These are phyloP conservation scores for Pogoniulus pusillus DNA, from an alignment of 2,797 vertebrate genomes.

Conservation along the genomic window DNA sequence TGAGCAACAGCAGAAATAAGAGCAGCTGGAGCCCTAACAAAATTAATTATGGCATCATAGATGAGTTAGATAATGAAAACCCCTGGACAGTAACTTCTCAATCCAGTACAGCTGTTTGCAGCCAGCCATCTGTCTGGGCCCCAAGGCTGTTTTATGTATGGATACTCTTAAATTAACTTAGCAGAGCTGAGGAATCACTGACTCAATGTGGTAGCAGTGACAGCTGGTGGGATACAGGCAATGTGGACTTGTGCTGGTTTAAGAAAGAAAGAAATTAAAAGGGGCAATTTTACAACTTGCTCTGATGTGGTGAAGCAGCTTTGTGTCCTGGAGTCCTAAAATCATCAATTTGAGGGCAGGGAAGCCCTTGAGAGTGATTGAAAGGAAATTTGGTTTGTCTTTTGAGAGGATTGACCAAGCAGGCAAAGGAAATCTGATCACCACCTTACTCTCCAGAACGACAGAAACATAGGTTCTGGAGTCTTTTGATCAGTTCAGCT, in stretches of 20 bases:
- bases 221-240: background rate
- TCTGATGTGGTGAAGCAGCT: conserved; percentile 15
- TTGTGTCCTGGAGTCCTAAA: background rate
- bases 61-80: conserved; percentile 43
- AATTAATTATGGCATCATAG: conserved; percentile 38
- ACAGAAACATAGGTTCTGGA: background rate
- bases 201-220: background rate
- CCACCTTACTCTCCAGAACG: background rate
- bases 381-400: conserved; percentile 28
- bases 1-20: background rate
- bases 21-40: conserved; percentile 41
- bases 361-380: background rate
- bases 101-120: conserved; percentile 35
- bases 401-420: conserved; percentile 10
- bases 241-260: background rate
- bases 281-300: background rate
- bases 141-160: background rate
- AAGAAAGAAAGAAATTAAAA: background rate
- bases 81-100: conserved; percentile 33
- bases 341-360: background rate
- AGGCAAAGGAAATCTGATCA: background rate
- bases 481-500: background rate
- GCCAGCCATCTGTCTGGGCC: conserved; percentile 21
- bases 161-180: background rate
- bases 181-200: background rate